Evolutionary conservation across 2,113 vertebrate genomes (phyloP).

Genomic region (Phycodurus eques): DNA sequence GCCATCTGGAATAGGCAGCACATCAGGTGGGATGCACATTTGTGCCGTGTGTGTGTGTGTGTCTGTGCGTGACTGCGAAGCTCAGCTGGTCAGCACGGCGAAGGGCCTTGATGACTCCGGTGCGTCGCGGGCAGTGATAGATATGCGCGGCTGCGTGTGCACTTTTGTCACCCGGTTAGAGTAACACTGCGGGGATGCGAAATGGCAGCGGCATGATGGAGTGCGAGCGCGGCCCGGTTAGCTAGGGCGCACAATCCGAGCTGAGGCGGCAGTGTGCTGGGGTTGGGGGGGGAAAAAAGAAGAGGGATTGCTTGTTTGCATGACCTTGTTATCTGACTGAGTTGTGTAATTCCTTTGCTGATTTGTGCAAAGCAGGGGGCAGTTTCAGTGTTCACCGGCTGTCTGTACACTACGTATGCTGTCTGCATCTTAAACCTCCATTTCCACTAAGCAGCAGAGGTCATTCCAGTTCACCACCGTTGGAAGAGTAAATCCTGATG

Average conservation of each 20-base stretch:
- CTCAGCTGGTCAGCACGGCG: constrained; percentile 50
- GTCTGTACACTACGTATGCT: not conserved
- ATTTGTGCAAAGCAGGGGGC: constrained; percentile 31
- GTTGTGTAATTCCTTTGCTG: constrained; percentile 48
- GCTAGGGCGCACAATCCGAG: constrained; percentile 35
- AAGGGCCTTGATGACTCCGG: constrained; percentile 42
- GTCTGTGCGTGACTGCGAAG: constrained; percentile 21
- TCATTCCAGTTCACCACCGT: not conserved
- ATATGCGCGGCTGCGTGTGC: constrained; percentile 38
- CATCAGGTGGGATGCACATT: constrained; percentile 40
- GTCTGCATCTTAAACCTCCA: constrained; percentile 6
- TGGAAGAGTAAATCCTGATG: not conserved
- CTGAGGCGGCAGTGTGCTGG: constrained; percentile 17
- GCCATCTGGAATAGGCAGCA: constrained; percentile 59
- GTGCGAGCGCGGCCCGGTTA: constrained; percentile 11
- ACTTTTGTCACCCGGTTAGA: constrained; percentile 47
- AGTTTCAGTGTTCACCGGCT: not conserved
- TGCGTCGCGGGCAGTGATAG: constrained; percentile 49
- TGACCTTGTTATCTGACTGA: constrained; percentile 51
- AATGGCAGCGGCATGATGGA: constrained; percentile 39
- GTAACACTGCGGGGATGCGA: constrained; percentile 37
- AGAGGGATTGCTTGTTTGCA: constrained; percentile 45
- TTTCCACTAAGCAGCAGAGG: not conserved
- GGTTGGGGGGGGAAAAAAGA: constrained; percentile 1
- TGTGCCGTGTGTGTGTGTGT: not conserved